These are phyloP conservation scores for Anser brachyrhynchus DNA, from an alignment of 2,113 vertebrate genomes.

Conservation along the genomic window DNA sequence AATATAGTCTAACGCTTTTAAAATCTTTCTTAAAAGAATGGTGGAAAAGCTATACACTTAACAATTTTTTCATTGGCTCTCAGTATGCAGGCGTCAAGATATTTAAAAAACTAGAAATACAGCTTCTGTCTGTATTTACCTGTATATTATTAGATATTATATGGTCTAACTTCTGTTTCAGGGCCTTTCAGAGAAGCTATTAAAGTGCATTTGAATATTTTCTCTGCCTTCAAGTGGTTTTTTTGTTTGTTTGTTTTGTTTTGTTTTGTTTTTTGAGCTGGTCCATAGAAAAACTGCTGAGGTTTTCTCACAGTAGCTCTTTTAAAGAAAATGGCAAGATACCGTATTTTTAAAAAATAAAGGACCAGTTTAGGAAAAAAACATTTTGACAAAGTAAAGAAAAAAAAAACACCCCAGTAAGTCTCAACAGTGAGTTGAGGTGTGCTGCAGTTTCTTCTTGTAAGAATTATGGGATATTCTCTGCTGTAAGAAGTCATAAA, in stretches of 20 bases:
- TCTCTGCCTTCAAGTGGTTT: neutral
- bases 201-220: neutral
- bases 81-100: neutral
- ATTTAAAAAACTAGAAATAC: neutral
- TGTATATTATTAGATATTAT: neutral
- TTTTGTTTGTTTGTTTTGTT: too few species aligned
- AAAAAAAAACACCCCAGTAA: neutral
- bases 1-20: neutral
- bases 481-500: neutral
- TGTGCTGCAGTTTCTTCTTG: neutral
- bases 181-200: neutral
- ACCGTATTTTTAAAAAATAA: neutral
- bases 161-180: neutral
- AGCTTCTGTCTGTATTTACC: neutral
- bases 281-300: neutral
- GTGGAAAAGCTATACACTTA: neutral
- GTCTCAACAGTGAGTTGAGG: neutral
- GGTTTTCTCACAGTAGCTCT: neutral
- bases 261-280: neutral
- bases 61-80: neutral
- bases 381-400: neutral
- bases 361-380: neutral
- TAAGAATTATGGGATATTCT: neutral
- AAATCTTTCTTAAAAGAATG: neutral
- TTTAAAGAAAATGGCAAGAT: neutral